Base-by-base conservation (phyloP, 1,140 invertebrate genomes). In the Sycobia sp. region DNA sequence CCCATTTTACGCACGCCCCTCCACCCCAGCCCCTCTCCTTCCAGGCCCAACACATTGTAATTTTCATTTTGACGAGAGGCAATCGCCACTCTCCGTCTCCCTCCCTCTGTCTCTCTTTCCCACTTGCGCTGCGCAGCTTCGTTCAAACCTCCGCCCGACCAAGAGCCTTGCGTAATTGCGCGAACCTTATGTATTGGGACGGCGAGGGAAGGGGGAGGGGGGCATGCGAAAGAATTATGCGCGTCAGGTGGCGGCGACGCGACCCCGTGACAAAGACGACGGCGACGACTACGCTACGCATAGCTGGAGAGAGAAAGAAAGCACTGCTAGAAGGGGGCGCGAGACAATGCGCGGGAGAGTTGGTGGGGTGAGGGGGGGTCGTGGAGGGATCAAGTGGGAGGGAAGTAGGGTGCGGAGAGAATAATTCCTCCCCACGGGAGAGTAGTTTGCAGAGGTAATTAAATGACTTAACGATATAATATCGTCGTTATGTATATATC, bases 381-480 rank as follows among this genome's bases (percentile, higher is more conserved):
- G 32, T 67, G 61, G 62, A 51, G 50, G 59, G n/a, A 43, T 29
- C n/a, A 41, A 50, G 53, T 58, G 5, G 36, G 59, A 32, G 16
- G 49, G 25, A 29, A 55, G 49, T 50, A 18, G 58, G 53, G 41
- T 54, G 25, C 68, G 63, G 71, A 61, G 69, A 68, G 76, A 78
- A 77, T 79, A 81, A 79, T n/a, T n/a, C n/a, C n/a, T n/a, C 77
- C 76, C 71, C 36, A 65, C 68, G 60, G 69, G 5, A 4, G 70
- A 80, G 77, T 76, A 79, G 79, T 81, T 80, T 82, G 73, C 76
- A 73, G 77, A 80, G 78, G 78, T 82, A 81, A 82, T 82, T 81
- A 80, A 82, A 80, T 80, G 78, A 77, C 75, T 81, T 79, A 79
- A 81, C 78, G 79, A 80, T 80, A 80, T 81, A 81, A 81, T 80